Conservation (phyloP, 1,140 invertebrate genomes). For the Temnothorax curvispinosus region DNA sequence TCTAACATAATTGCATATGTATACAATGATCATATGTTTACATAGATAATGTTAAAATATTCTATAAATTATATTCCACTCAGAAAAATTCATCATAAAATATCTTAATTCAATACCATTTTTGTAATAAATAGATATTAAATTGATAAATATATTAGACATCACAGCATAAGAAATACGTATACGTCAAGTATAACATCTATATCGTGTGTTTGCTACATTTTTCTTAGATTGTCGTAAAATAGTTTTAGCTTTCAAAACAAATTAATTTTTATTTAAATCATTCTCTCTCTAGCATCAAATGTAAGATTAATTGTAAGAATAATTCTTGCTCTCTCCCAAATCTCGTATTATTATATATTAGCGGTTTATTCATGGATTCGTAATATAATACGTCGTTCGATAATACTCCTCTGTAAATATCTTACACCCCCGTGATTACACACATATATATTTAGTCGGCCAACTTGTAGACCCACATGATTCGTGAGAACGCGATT, state of each 20-base stretch:
- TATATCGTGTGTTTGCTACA: neutral
- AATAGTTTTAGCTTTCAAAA: neutral
- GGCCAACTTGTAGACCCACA: constrained; percentile 67
- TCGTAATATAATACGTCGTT: neutral
- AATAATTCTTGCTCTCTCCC: neutral
- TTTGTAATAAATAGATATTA: neutral
- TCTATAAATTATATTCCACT: neutral
- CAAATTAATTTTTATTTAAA: neutral
- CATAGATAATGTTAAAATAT: constrained; percentile 1
- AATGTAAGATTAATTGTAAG: neutral
- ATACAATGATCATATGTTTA: neutral
- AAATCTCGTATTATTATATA: neutral
- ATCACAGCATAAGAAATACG: no score
- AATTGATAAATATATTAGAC: neutral
- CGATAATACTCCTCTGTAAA: neutral
- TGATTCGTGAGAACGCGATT: constrained; percentile 78
- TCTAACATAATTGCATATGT: neutral
- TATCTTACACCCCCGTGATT: constrained; percentile 8
- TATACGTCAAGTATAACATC: neutral
- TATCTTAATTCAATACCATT: neutral
- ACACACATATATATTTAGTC: constrained; percentile 1
- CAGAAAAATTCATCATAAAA: neutral
- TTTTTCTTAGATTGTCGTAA: neutral
- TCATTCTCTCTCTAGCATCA: neutral
- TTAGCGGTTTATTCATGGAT: neutral